These are phyloP conservation scores for Eristalis tenax DNA, from an alignment of 2,888 invertebrate genomes.

Conservation along the genomic window DNA sequence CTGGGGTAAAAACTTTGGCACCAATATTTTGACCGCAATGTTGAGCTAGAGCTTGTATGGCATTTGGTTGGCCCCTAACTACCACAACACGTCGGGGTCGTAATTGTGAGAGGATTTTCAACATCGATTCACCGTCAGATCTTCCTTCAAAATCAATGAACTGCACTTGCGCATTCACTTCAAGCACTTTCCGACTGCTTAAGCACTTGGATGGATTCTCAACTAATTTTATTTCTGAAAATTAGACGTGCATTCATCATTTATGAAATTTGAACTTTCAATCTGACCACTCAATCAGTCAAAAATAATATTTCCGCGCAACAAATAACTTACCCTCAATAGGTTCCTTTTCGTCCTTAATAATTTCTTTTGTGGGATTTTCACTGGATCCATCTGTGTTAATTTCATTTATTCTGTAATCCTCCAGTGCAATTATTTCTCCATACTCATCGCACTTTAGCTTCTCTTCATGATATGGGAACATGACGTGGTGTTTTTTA, in stretches of 20 bases:
- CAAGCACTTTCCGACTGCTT: slow-evolving; percentile 87
- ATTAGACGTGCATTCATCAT: slow-evolving; percentile 6
- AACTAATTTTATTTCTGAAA: slow-evolving; percentile 80
- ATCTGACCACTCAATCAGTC: no score
- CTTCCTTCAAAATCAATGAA: slow-evolving; percentile 99
- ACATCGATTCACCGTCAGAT: slow-evolving; percentile 91
- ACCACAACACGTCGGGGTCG: slow-evolving; percentile 91
- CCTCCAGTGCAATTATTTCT: slow-evolving; percentile 95
- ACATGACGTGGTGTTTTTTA: slow-evolving; percentile 98
- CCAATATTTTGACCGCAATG: slow-evolving; percentile 87
- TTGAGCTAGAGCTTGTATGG: slow-evolving; percentile 86
- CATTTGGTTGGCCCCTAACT: slow-evolving; percentile 87
- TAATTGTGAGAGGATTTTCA: slow-evolving; percentile 90
- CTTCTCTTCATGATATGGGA: slow-evolving; percentile 95
- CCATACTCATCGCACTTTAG: slow-evolving; percentile 97
- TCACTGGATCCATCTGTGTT: slow-evolving; percentile 72
- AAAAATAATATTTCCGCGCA: no score
- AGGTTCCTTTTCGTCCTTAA: slow-evolving; percentile 74
- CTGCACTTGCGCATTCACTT: slow-evolving; percentile 92
- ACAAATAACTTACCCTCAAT: background rate
- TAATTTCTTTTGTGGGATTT: slow-evolving; percentile 78
- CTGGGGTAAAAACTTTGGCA: slow-evolving; percentile 91
- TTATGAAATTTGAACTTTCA: no score
- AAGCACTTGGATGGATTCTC: slow-evolving; percentile 97
- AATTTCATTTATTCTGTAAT: slow-evolving; percentile 92